Percentiles rank a stretch among this genome's conserved stretches.
These are phyloP conservation scores for Puma concolor DNA, from an alignment of 2,113 vertebrate species.

Conservation along the genomic window DNA sequence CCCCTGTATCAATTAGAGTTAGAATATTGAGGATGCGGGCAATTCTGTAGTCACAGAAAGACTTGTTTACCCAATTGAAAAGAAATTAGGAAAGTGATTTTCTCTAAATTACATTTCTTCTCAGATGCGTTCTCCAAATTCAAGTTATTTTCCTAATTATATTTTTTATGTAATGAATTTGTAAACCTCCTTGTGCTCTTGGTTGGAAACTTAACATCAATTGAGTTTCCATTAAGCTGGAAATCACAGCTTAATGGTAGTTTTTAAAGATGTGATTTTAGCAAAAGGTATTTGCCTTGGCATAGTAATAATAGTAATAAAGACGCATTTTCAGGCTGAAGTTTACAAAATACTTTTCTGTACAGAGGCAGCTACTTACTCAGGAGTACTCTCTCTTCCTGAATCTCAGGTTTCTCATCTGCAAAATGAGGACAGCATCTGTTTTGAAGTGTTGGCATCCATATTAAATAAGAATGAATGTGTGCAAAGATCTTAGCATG, in stretches of 20 bases:
- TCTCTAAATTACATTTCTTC: slow-evolving; percentile 55
- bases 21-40: not conserved
- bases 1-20: slow-evolving; percentile 29
- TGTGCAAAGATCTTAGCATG: not conserved
- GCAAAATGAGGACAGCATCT: slow-evolving; percentile 1
- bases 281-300: slow-evolving; percentile 35
- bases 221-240: slow-evolving; percentile 51
- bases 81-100: slow-evolving; percentile 59
- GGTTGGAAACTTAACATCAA: slow-evolving; percentile 43
- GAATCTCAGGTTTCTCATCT: not conserved
- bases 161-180: slow-evolving; percentile 52
- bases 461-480: not conserved
- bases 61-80: slow-evolving; percentile 63
- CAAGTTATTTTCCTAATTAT: slow-evolving; percentile 58
- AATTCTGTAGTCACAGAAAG: slow-evolving; percentile 36
- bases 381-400: not conserved
- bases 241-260: slow-evolving; percentile 16
- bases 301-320: not conserved
- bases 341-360: not conserved
- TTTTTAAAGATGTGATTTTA: slow-evolving; percentile 41
- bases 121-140: slow-evolving; percentile 53
- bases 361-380: not conserved
- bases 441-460: not conserved
- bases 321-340: not conserved
- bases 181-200: slow-evolving; percentile 36